Conservation (phyloP, 2,888 invertebrate species). For the Pterobdella sp. region DNA sequence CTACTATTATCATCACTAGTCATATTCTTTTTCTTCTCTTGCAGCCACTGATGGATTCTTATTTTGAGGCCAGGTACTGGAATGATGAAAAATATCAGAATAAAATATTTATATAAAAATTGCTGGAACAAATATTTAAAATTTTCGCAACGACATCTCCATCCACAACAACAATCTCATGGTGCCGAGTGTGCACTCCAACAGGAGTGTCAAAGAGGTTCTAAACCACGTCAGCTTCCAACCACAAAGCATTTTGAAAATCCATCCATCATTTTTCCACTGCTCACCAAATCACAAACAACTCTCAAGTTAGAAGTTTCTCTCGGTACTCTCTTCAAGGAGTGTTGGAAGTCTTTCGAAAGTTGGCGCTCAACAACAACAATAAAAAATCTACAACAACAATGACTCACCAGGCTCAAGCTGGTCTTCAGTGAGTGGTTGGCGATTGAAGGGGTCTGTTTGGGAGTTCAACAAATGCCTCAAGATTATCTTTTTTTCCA, state of each 20-base stretch:
- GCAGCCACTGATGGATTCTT: constrained; percentile 6
- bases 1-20: neutral
- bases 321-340: no score
- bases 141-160: neutral
- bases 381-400: neutral
- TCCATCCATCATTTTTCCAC: no score
- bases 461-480: constrained; percentile 87
- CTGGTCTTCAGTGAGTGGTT: constrained; percentile 86
- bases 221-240: no score
- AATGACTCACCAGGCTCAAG: constrained; percentile 66
- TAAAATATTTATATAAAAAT: neutral
- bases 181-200: no score
- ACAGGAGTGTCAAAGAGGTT: no score
- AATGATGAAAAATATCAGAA: neutral
- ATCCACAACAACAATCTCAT: constrained; percentile 4
- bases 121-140: neutral
- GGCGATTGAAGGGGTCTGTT: constrained; percentile 95
- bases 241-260: no score
- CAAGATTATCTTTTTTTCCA: constrained; percentile 87
- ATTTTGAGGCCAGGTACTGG: constrained; percentile 13
- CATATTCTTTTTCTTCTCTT: constrained; percentile 13
- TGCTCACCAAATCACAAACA: no score
- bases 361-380: constrained; percentile 1
- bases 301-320: no score
- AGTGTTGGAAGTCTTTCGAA: no score